phyloP scores from a whole-genome alignment of 1,140 invertebrate species.

The Zaprionus taronus region DNA sequence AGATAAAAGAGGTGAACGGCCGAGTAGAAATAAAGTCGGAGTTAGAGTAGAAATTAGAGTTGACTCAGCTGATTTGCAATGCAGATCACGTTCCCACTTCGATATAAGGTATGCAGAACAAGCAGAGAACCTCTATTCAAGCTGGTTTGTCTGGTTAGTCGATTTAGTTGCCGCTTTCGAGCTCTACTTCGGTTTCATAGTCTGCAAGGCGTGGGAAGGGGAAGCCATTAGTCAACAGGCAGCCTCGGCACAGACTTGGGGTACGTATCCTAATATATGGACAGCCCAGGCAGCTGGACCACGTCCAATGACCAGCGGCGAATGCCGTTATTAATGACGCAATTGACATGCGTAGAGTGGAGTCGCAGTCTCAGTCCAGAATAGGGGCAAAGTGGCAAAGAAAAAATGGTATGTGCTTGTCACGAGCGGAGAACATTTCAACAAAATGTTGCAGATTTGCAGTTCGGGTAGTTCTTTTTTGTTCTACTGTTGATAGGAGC shows the following conservation, averaged over 20 bases:
- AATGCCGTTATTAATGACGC: conserved; percentile 72
- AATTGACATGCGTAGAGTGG: conserved; percentile 58
- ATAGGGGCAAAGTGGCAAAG: neutral
- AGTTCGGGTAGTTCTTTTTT: neutral
- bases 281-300: conserved; percentile 30
- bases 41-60: neutral
- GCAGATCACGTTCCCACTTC: conserved; percentile 55
- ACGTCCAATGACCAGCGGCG: conserved; percentile 7
- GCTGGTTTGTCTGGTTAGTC: conserved; percentile 16
- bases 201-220: conserved; percentile 57
- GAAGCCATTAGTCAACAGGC: conserved; percentile 62
- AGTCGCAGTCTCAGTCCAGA: neutral
- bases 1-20: conserved; percentile 10
- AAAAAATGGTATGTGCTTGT: conserved; percentile 34
- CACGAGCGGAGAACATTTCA: conserved; percentile 11
- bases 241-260: conserved; percentile 28
- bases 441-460: conserved; percentile 34
- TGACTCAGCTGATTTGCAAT: conserved; percentile 33
- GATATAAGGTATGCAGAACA: conserved; percentile 8
- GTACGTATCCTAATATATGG: conserved; percentile 45
- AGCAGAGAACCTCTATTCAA: conserved; percentile 33
- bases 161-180: neutral
- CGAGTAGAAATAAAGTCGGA: neutral
- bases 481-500: neutral
- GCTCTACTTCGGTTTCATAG: conserved; percentile 48